phyloP scores from a whole-genome alignment of 2,797 vertebrate species.

The Chelonia mydas region DNA sequence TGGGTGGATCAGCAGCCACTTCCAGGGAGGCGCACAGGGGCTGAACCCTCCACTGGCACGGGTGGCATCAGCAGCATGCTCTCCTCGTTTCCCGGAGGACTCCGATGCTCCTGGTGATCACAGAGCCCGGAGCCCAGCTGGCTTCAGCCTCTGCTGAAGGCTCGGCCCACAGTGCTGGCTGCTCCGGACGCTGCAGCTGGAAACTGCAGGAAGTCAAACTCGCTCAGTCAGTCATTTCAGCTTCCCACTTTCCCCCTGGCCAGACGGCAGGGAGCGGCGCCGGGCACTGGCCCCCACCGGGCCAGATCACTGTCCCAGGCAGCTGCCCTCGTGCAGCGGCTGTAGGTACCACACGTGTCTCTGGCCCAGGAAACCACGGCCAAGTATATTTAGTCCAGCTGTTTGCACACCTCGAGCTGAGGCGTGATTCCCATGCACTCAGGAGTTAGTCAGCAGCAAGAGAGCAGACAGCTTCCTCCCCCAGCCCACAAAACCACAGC shows the following conservation, averaged over 20 bases:
- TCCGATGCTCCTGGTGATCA: rapidly evolving
- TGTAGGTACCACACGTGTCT: rapidly evolving
- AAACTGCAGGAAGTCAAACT: neutral
- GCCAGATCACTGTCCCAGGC: neutral
- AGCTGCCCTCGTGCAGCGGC: neutral
- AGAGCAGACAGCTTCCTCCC: neutral
- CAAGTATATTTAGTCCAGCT: neutral
- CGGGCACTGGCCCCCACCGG: rapidly evolving
- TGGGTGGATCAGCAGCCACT: neutral
- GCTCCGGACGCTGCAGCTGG: neutral
- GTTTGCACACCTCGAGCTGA: rapidly evolving
- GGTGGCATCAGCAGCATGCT: neutral
- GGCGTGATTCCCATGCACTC: rapidly evolving
- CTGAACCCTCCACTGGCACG: too few relatives aligned
- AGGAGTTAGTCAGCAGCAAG: neutral
- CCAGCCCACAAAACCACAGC: neutral
- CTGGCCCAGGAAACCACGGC: neutral
- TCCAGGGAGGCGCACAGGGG: too few relatives aligned
- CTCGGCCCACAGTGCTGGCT: neutral
- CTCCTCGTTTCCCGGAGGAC: neutral
- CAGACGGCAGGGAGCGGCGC: rapidly evolving
- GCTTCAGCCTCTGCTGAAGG: neutral
- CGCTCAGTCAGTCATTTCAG: neutral
- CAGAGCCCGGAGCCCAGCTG: neutral
- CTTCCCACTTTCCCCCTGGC: neutral